phyloP scores from a whole-genome alignment of 2,888 invertebrate species.

The Catocala sponsa region DNA sequence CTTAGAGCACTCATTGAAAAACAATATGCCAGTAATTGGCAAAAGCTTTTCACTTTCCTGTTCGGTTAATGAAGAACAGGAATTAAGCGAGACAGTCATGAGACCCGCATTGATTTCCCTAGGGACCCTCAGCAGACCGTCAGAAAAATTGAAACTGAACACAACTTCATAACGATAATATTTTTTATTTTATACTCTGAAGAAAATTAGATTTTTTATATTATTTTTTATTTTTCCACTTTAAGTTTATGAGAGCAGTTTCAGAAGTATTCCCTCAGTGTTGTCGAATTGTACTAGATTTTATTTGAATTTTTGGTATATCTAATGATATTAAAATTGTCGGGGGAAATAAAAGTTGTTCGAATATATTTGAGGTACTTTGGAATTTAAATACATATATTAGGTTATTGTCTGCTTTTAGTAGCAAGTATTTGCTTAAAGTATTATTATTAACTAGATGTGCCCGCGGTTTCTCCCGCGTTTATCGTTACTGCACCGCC shows the following conservation, averaged over 20 bases:
- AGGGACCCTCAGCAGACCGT: slow-evolving; percentile 53
- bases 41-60: slow-evolving; percentile 18
- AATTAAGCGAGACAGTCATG: slow-evolving; percentile 46
- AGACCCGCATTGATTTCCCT: slow-evolving; percentile 61
- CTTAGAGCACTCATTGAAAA: neutral
- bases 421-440: too few species aligned
- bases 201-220: slow-evolving; percentile 41
- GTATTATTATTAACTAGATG: too few species aligned
- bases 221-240: slow-evolving; percentile 25
- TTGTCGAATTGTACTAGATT: slow-evolving; percentile 25
- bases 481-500: too few species aligned
- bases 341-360: slow-evolving; percentile 20
- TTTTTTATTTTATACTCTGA: slow-evolving; percentile 43
- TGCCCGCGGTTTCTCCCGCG: too few species aligned
- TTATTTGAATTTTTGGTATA: slow-evolving; percentile 25
- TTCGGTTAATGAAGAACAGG: slow-evolving; percentile 52
- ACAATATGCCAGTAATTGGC: slow-evolving; percentile 9
- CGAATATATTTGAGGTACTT: too few species aligned
- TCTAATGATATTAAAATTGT: slow-evolving; percentile 22
- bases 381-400: too few species aligned
- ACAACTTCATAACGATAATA: slow-evolving; percentile 52
- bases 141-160: slow-evolving; percentile 61
- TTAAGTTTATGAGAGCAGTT: slow-evolving; percentile 37
- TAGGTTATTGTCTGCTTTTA: too few species aligned
- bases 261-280: slow-evolving; percentile 40